Base-by-base conservation (phyloP, 2,888 invertebrate genomes). In the Ormyrus nitidulus region DNA sequence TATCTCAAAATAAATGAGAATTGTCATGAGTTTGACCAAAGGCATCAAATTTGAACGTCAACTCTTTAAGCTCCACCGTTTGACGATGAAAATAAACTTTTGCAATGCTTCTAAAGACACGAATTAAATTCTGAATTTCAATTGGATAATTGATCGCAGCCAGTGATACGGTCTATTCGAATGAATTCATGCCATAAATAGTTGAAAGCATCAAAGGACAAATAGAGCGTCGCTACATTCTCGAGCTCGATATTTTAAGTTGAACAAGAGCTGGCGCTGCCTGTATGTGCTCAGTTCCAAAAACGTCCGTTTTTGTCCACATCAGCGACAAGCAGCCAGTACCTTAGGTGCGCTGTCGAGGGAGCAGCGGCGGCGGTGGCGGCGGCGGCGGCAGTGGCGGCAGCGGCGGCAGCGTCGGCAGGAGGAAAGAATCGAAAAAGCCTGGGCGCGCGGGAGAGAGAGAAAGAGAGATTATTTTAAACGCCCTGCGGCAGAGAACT, bases 391-490 rank as follows among this genome's bases (percentile, higher is more conserved):
- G 3, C 34, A n/a, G n/a, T n/a, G n/a, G n/a, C n/a, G n/a, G 51
- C 51, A 34, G 13, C 34, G 13, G 53, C n/a, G 13, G 13, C 34
- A 34, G 3, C 34, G 7, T 53, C 34, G 70, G 34, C 13, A 65
- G 61, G 64, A n/a, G 53, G 49, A n/a, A 69, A 69, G 53, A 70
- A 65, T 65, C 34, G 53, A 64, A 68, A 68, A 70, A 73, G 34
- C 34, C 34, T 34, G 34, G 3, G 34, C 34, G 34, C 34, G 34
- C 34, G 34, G 34, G 34, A 34, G 34, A 34, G 34, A 34, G 34
- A 34, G 44, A 46, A 70, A 74, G 70, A 74, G 71, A 75, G 74
- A 81, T 78, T 77, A 74, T 81, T 81, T 81, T 70, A 78, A 81
- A 72, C 71, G 71, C 78, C 75, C 79, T 51, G 73, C 71, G 75